Evolutionary conservation across 1,140 invertebrate species (phyloP), one percentile per base, ranked within the genome.

Genomic region (Phymorhynchus buccinoides): DNA sequence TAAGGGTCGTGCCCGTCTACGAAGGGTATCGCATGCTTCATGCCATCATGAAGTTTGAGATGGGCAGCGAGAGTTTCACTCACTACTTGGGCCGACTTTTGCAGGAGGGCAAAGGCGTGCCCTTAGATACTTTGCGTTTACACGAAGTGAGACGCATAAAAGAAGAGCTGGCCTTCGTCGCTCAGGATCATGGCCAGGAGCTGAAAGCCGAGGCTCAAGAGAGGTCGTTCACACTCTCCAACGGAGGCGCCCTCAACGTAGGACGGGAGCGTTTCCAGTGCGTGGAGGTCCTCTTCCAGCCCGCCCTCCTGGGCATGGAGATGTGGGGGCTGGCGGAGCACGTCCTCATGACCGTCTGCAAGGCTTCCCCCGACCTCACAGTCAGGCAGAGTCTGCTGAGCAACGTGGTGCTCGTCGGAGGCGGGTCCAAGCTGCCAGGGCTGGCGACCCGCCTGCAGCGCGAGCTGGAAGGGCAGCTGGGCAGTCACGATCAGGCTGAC

Each of bases 281-380:
- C 81, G 89, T 90, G 18, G 90, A 92, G 81, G 86, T 89, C 88
- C 95, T 99, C 84, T 99, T 98, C 97, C 97, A 91, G 75, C 91
- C 90, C 52, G 82, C 80, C 18, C 88, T 92, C 66, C 41, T 86
- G 39, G 91, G 91, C 68, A 86, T 89, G 83, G 91, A 91, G 85
- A 83, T 83, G 1, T 62, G 68, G 35, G 91, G 91, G 66, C 71
- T 68, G 22, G 77, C 77, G 7, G 42, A 79, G 44, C 77, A 79
- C 44, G 44, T 52, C 4, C 27, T 56, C 22, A 30, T 39, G 39
- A 79, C 77, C 1, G 14, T 79, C 6, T 22, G 4, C 27, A n/a
- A 41, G 41, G 48, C 42, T 79, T 22, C n/a, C 44, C 41, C 77
- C 6, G 44, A 1, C 77, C n/a, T n/a, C n/a, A n/a, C n/a, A n/a